Evolutionary conservation across 2,888 invertebrate genomes (phyloP).

Genomic region (Xylota sylvarum): DNA sequence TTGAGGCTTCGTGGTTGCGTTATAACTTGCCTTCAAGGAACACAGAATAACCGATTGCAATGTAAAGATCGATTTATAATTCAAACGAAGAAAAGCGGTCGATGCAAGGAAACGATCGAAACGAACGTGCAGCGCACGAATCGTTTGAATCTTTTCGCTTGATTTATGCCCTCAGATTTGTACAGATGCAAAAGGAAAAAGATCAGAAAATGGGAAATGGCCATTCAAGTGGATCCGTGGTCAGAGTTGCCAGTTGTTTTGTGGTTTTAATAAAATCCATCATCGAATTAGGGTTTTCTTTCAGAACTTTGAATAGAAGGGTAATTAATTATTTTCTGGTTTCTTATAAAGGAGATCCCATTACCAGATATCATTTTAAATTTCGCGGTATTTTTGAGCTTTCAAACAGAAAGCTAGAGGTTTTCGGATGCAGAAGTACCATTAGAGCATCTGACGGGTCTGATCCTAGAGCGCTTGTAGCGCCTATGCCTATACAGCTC

Average conservation of each 20-base stretch:
- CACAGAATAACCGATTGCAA: conserved; percentile 38
- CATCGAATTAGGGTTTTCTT: not conserved
- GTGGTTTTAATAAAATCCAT: not conserved
- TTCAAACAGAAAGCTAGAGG: too few relatives aligned
- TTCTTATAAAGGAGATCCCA: too few relatives aligned
- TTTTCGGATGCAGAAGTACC: too few relatives aligned
- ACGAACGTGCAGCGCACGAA: conserved; percentile 64
- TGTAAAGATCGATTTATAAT: conserved; percentile 66
- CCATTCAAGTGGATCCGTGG: conserved; percentile 29
- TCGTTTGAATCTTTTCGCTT: conserved; percentile 72
- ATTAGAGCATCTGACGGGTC: too few relatives aligned
- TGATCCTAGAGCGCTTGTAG: too few relatives aligned
- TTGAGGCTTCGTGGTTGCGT: conserved; percentile 36
- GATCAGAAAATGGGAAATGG: conserved; percentile 20
- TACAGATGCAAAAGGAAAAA: conserved; percentile 39
- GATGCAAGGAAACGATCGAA: conserved; percentile 40
- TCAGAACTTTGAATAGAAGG: too few relatives aligned
- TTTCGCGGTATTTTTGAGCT: too few relatives aligned
- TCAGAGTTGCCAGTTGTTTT: conserved; percentile 33
- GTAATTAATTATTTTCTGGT: too few relatives aligned
- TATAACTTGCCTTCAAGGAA: not conserved
- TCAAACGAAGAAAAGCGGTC: conserved; percentile 14
- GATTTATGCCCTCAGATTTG: conserved; percentile 70
- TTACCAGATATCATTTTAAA: too few relatives aligned
- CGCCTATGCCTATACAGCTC: too few relatives aligned